Evolutionary conservation across 2,888 invertebrate genomes (phyloP), one percentile per base, ranked within the genome.

Genomic region (Nomada fabriciana): DNA sequence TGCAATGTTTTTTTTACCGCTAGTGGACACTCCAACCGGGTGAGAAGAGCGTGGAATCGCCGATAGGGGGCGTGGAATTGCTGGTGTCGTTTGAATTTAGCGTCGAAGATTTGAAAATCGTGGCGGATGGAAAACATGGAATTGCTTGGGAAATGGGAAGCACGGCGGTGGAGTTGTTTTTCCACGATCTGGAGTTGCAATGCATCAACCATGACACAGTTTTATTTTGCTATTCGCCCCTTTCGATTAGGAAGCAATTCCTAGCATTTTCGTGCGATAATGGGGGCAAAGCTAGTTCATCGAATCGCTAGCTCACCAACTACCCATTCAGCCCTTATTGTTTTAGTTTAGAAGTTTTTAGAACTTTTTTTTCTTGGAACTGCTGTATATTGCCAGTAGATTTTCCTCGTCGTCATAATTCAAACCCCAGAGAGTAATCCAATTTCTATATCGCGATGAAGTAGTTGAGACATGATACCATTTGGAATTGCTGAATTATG

Each of bases 401-500:
- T 15, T 47, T 59, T 69, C 15, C 20, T 29, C 29, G 5, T 11
- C n/a, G 20, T 29, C 3, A 15, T 64, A 57, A 18, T 5, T 2
- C 18, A 60, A 57, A 11, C 18, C 23, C n/a, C 42, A 23, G 13
- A 4, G 47, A 47, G 13, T 13, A 20, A 52, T 59, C 42, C 5
- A 23, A n/a, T 23, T 15, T 25, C 4, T 5, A 29, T 29, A 43
- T 73, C 5, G 3, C 47, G 43, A 23, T 18, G 15, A 15, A 55
- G 29, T 55, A 23, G 57, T 61, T 20, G 9, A 0, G 47, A 15
- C 9, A n/a, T 7, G 59, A 13, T 50, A 42, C 9, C n/a, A 43
- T 78, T 67, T 80, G 67, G 61, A 61, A 77, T 67, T 68, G 67
- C 60, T 55, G 64, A 80, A 76, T 76, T 47, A 47, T 3, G 47